Conservation (phyloP, 2,888 invertebrate genomes). For the Platypus cylindrus region DNA sequence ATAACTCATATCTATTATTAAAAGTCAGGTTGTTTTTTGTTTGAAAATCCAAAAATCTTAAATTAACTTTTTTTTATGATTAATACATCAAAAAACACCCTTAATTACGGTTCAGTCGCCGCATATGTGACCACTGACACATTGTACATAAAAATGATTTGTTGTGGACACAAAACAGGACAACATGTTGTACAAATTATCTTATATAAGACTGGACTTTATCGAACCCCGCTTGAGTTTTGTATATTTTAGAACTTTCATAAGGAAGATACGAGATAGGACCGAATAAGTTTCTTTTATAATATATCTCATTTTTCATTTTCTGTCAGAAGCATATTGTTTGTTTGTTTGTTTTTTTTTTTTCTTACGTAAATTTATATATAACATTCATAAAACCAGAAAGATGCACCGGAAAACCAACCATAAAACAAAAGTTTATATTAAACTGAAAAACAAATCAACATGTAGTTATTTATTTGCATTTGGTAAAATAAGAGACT, state of each 20-base stretch:
- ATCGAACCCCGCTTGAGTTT: constrained; percentile 16
- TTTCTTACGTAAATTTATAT: too few species aligned
- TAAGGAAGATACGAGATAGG: constrained; percentile 23
- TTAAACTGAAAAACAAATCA: too few species aligned
- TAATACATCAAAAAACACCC: constrained; percentile 11
- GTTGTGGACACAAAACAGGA: constrained; percentile 16
- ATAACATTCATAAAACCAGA: too few species aligned
- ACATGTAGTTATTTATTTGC: constrained; percentile 6
- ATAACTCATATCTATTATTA: too few species aligned
- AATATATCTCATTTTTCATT: constrained; percentile 13
- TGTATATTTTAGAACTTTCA: constrained; percentile 20
- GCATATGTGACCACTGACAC: constrained; percentile 14
- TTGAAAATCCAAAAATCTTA: constrained; percentile 1
- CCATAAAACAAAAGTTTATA: too few species aligned
- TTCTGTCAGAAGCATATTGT: constrained; percentile 2
- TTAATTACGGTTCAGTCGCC: constrained; percentile 10
- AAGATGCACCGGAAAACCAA: too few species aligned
- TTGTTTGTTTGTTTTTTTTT: too few species aligned
- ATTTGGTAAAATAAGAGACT: constrained; percentile 4
- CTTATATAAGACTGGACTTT: constrained; percentile 16
- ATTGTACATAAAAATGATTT: constrained; percentile 17
- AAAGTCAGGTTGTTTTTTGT: too few species aligned
- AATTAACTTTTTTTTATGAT: constrained; percentile 7
- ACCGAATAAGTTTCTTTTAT: constrained; percentile 10
- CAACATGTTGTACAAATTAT: constrained; percentile 23